Conservation (phyloP, 2,113 vertebrate species). For the Bostrychus sinensis region DNA sequence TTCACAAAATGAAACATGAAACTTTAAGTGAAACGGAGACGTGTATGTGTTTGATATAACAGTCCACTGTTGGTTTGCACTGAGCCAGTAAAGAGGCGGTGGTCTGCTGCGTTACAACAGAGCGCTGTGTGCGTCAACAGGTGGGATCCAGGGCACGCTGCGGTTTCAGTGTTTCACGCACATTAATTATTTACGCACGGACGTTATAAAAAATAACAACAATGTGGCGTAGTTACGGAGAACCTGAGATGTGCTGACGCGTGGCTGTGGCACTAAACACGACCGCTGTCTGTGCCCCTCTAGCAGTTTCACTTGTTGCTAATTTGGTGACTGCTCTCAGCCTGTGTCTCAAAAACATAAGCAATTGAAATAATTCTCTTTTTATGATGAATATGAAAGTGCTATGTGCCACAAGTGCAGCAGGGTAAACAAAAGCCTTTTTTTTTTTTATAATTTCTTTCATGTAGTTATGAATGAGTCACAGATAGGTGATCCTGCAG, state of each 20-base stretch:
- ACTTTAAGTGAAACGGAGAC: background rate
- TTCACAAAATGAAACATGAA: too few relatives aligned
- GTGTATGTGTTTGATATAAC: background rate
- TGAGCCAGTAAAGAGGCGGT: background rate
- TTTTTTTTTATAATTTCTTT: background rate
- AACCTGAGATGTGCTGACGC: slow-evolving; percentile 36
- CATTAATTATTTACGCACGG: slow-evolving; percentile 79
- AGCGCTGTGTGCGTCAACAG: slow-evolving; percentile 60
- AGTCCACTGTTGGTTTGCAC: background rate
- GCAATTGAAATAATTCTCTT: too few relatives aligned
- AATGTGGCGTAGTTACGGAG: slow-evolving; percentile 22
- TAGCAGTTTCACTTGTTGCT: slow-evolving; percentile 1
- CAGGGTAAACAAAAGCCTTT: too few relatives aligned
- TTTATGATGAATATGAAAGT: too few relatives aligned
- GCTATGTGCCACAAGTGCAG: too few relatives aligned
- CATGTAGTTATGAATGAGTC: background rate
- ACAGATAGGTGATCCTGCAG: slow-evolving; percentile 4
- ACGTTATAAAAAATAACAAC: slow-evolving; percentile 76
- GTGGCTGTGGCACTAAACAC: slow-evolving; percentile 15
- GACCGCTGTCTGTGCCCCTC: background rate
- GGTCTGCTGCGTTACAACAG: background rate
- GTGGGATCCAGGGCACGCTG: slow-evolving; percentile 68
- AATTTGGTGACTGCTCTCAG: background rate
- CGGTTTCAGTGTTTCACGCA: slow-evolving; percentile 69
- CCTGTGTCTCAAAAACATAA: too few relatives aligned